Evolutionary conservation across 2,888 invertebrate genomes (phyloP).

Genomic region (Dascillus cervinus): DNA sequence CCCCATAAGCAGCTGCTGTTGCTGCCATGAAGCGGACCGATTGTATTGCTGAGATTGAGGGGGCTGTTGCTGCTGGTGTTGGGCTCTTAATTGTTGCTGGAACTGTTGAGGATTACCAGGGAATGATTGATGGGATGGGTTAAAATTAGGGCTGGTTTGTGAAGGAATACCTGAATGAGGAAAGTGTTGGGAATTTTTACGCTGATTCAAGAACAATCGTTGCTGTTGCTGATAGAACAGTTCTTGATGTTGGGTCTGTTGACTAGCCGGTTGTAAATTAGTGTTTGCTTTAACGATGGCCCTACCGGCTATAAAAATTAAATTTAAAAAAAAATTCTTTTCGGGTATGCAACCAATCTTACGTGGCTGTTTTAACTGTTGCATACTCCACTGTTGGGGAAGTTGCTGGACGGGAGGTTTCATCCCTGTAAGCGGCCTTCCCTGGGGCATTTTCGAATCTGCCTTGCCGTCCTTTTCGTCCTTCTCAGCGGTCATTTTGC

Average conservation of each 20-base stretch:
- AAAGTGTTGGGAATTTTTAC: slow-evolving; percentile 18
- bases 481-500: slow-evolving; percentile 91
- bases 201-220: slow-evolving; percentile 31
- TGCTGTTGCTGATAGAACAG: slow-evolving; percentile 29
- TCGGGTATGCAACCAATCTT: too few relatives aligned
- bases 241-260: slow-evolving; percentile 30
- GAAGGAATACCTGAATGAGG: slow-evolving; percentile 15
- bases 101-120: slow-evolving; percentile 17
- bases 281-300: slow-evolving; percentile 52
- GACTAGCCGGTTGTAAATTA: slow-evolving; percentile 35
- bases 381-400: slow-evolving; percentile 28
- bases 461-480: slow-evolving; percentile 80
- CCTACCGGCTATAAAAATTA: slow-evolving; percentile 39
- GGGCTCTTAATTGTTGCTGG: slow-evolving; percentile 27
- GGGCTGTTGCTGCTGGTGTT: slow-evolving; percentile 38
- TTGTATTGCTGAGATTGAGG: slow-evolving; percentile 42
- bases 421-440: slow-evolving; percentile 38
- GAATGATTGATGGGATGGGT: slow-evolving; percentile 15
- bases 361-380: slow-evolving; percentile 28
- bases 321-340: too few relatives aligned
- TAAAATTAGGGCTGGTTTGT: slow-evolving; percentile 8
- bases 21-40: slow-evolving; percentile 31
- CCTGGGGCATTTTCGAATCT: slow-evolving; percentile 43
- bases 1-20: slow-evolving; percentile 34
- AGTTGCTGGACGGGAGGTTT: slow-evolving; percentile 26